Evolutionary conservation across 2,113 vertebrate species (phyloP).

Genomic region (Arvicanthis niloticus): DNA sequence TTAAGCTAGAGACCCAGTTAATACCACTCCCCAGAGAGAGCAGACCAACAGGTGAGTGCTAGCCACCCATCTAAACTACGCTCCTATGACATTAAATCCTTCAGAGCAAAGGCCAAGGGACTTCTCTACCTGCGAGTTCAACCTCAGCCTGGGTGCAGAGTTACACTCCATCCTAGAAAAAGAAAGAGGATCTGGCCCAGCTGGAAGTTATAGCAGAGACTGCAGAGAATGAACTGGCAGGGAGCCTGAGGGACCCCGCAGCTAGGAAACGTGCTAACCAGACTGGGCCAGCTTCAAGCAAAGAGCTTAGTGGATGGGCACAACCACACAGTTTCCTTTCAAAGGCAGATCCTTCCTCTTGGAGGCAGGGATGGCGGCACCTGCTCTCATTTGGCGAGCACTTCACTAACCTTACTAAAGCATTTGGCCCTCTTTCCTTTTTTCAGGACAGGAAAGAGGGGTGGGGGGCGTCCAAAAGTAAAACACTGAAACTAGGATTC

Average conservation of each 20-base stretch:
- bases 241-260: background rate
- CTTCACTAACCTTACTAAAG: slow-evolving; percentile 67
- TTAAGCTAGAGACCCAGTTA: slow-evolving; percentile 32
- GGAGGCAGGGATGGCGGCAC: background rate
- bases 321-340: slow-evolving; percentile 66
- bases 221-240: background rate
- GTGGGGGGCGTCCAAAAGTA: slow-evolving; percentile 28
- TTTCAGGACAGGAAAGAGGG: slow-evolving; percentile 35
- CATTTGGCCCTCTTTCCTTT: slow-evolving; percentile 65
- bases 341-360: slow-evolving; percentile 67
- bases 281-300: slow-evolving; percentile 47
- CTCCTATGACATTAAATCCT: background rate
- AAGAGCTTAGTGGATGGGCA: slow-evolving; percentile 34
- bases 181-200: background rate
- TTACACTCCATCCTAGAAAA: background rate
- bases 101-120: background rate
- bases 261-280: slow-evolving; percentile 37
- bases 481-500: background rate
- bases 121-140: background rate
- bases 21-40: background rate
- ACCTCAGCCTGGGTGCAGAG: background rate
- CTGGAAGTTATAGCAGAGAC: slow-evolving; percentile 14
- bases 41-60: background rate
- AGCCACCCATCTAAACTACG: too few species aligned
- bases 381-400: slow-evolving; percentile 70